Evolutionary conservation across 2,888 invertebrate genomes (phyloP), one percentile per base, ranked within the genome.

Genomic region (Andrena trimmerana): DNA sequence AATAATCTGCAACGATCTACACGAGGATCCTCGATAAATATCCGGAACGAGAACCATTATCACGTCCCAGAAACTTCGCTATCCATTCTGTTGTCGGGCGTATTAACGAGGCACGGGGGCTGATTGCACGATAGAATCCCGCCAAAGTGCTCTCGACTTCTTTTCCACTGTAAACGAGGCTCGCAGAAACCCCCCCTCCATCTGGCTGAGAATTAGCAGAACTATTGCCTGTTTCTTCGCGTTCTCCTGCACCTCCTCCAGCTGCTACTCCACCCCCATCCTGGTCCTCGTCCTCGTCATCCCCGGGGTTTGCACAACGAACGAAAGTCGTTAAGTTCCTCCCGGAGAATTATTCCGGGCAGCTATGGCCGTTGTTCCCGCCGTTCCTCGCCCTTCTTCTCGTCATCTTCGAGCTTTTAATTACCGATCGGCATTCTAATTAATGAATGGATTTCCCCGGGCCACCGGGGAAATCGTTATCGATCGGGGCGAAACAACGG

Each of bases 401-500:
- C 83, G 86, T 82, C 86, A 84, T 88, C 85, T 81, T 84, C 87
- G 84, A 90, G 90, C 89, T 92, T 92, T 92, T 92, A 92, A 93
- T 93, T 91, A 92, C 92, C 89, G 90, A 90, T 91, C 87, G 90
- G 85, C 84, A 90, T 90, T 89, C 88, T 91, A 90, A 92, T 92
- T 91, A 92, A 90, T 85, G 89, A 87, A 89, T 86, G 83, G 85
- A 81, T 86, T 82, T 76, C 81, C 72, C 68, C 59, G 63, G 70
- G 82, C 71, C 76, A 66, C 63, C 82, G 65, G 71, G 54, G 81
- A 85, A 87, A 90, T 89, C 89, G 88, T 88, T 91, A 90, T 91
- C 87, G 86, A 90, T 86, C 83, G 80, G 42, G 57, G 54, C 73
- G 81, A 78, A 81, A 78, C 83, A 87, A 83, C 75, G 84, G 71